Conservation (phyloP, 92 coral and sea anemone species). For the Micromussa lordhowensis region DNA sequence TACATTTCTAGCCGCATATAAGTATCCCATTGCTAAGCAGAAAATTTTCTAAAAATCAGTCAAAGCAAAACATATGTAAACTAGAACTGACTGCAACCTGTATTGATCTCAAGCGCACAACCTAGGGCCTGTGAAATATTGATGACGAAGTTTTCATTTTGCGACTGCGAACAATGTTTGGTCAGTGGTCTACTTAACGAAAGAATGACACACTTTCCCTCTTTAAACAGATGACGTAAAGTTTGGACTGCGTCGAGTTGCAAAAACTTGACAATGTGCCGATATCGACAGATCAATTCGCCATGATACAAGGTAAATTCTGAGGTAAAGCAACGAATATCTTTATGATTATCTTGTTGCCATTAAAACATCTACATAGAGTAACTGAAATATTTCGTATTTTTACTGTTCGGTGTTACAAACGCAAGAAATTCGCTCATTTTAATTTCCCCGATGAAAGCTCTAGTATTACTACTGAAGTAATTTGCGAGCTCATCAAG, state of each 20-base stretch:
- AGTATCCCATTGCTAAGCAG: no score
- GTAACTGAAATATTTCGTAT: background rate
- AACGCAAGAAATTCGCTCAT: background rate
- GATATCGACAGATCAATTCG: background rate
- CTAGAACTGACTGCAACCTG: background rate
- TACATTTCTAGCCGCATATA: no score
- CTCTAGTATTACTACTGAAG: background rate
- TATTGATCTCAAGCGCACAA: no score
- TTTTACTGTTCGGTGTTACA: background rate
- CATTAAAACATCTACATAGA: background rate
- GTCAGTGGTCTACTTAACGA: conserved; percentile 24
- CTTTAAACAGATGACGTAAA: background rate
- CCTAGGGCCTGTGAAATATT: background rate
- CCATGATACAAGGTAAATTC: background rate
- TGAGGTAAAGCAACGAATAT: background rate
- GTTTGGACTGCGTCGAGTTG: background rate
- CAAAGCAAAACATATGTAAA: no score
- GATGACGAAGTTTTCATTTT: background rate
- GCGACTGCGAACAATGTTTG: background rate
- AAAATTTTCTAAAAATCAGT: no score
- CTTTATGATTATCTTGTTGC: background rate
- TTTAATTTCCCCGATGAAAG: background rate
- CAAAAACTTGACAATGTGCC: background rate
- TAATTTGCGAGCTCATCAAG: background rate
- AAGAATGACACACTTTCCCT: background rate